Percentiles rank a stretch among this genome's conserved stretches.
Conservation (phyloP, 37 sponge, comb jelly and placozoan species). For the Agelas oroides region DNA sequence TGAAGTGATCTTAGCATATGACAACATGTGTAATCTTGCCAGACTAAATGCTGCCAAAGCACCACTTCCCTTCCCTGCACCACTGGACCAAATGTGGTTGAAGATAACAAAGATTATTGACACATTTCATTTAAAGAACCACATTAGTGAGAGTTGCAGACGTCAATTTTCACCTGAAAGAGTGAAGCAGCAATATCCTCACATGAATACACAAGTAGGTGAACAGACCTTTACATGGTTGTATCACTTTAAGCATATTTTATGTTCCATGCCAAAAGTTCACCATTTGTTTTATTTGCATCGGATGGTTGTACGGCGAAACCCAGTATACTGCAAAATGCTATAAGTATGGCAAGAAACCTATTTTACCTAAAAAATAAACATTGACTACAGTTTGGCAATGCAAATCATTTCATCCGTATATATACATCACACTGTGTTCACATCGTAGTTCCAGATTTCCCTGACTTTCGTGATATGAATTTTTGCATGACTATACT, state of each 20-base stretch:
- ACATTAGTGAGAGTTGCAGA: constrained; percentile 10
- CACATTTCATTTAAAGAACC: constrained; percentile 25
- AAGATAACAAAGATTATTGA: constrained; percentile 15
- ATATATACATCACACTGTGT: too few species aligned
- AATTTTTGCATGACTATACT: too few species aligned
- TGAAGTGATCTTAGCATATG: too few species aligned
- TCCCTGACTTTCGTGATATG: too few species aligned
- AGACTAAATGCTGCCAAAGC: neutral
- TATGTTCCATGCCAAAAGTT: constrained; percentile 48
- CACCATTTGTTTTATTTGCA: constrained; percentile 49
- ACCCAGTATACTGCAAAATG: too few species aligned
- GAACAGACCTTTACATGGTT: constrained; percentile 52
- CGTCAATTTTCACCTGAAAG: constrained; percentile 11
- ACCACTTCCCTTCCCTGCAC: constrained; percentile 23
- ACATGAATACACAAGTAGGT: constrained; percentile 13
- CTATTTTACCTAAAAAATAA: too few species aligned
- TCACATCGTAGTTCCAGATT: too few species aligned
- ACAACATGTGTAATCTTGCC: constrained; percentile 15
- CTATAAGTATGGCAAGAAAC: too few species aligned
- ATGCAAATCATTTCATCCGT: too few species aligned
- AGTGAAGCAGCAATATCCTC: neutral
- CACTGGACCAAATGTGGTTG: constrained; percentile 3
- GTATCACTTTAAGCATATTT: constrained; percentile 20
- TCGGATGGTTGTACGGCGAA: constrained; percentile 55
- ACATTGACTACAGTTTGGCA: too few species aligned